A percentile compares a stretch with the other conserved stretches of the same genome.
phyloP scores from a whole-genome alignment of 2,113 vertebrate species.

The Scalopus aquaticus region DNA sequence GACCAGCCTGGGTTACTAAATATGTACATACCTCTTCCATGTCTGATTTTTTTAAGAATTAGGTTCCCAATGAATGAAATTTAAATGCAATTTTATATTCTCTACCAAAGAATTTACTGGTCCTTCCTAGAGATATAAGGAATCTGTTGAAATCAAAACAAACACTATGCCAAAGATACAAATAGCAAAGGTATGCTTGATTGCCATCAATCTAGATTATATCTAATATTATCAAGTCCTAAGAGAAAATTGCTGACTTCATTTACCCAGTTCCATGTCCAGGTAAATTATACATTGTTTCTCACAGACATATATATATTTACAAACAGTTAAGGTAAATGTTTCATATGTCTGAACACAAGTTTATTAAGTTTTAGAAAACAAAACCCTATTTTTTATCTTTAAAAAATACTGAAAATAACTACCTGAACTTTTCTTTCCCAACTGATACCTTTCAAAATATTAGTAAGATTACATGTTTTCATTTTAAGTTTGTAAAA shows the following conservation, averaged over 20 bases:
- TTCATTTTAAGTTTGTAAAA: background rate
- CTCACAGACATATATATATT: background rate
- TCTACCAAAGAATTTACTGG: background rate
- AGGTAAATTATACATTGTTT: background rate
- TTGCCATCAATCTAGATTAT: background rate
- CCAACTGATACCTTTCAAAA: background rate
- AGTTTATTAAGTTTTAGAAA: background rate
- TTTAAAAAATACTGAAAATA: background rate
- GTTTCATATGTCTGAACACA: background rate
- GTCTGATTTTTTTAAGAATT: background rate
- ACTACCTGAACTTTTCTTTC: background rate
- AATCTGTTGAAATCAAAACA: background rate
- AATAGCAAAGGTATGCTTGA: background rate
- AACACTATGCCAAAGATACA: background rate
- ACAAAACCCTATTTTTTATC: background rate
- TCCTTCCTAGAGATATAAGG: background rate
- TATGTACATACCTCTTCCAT: background rate
- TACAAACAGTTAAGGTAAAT: background rate
- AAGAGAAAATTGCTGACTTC: background rate
- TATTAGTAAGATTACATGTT: background rate
- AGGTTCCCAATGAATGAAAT: conserved; percentile 12
- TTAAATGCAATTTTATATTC: conserved; percentile 16
- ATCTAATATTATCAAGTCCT: background rate
- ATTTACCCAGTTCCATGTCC: background rate
- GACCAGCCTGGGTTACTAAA: background rate